These are phyloP conservation scores for Entomobrya multifasciata DNA, from an alignment of 2,888 invertebrate genomes.

Conservation along the genomic window DNA sequence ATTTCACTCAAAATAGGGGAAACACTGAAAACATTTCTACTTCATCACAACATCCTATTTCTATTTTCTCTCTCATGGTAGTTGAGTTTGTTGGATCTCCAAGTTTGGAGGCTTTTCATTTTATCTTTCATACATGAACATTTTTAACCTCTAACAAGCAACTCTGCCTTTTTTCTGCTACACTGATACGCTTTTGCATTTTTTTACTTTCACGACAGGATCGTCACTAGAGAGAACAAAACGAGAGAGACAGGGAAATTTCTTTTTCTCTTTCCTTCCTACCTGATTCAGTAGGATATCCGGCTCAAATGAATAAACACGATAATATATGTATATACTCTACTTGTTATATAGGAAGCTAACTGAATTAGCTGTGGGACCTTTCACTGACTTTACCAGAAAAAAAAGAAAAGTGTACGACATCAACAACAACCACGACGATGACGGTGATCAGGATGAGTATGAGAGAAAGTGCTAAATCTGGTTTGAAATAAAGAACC, in stretches of 20 bases:
- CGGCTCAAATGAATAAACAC: neutral
- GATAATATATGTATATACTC: too few relatives aligned
- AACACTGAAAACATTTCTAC: slow-evolving; percentile 36
- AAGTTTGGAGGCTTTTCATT: slow-evolving; percentile 2
- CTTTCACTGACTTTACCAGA: neutral
- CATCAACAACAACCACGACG: too few relatives aligned
- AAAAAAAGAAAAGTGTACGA: slow-evolving; percentile 32
- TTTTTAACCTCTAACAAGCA: slow-evolving; percentile 23
- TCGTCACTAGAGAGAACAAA: neutral
- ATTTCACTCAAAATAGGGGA: neutral
- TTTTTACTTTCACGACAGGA: slow-evolving; percentile 23
- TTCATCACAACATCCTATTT: slow-evolving; percentile 38
- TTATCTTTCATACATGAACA: neutral
- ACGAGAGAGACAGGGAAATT: slow-evolving; percentile 4
- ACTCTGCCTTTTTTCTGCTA: slow-evolving; percentile 10
- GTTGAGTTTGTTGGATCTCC: slow-evolving; percentile 3
- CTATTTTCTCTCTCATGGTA: slow-evolving; percentile 14
- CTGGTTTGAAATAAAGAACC: neutral
- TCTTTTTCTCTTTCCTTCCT: neutral
- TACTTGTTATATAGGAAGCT: neutral
- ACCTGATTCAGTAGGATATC: slow-evolving; percentile 36
- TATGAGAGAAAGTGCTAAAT: neutral
- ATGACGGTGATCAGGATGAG: neutral
- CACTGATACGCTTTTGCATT: slow-evolving; percentile 21
- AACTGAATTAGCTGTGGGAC: slow-evolving; percentile 53